Conservation (phyloP, 2,113 vertebrate genomes). For the Ochotona princeps region DNA sequence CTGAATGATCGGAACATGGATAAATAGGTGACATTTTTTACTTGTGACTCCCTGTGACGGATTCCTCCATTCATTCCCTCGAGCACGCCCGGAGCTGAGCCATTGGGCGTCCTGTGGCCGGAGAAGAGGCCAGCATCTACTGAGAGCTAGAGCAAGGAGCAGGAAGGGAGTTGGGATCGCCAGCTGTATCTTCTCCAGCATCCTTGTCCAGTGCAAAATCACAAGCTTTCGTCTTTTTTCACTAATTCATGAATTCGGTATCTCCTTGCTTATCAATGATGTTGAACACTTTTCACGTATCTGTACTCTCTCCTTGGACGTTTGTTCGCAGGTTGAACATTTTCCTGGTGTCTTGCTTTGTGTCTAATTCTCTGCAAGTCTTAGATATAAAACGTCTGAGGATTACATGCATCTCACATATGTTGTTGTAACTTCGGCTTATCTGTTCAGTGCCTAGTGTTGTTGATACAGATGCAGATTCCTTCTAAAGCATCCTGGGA, state of each 20-base stretch:
- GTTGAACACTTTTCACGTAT: neutral
- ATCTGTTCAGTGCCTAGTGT: neutral
- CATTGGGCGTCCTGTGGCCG: too few relatives aligned
- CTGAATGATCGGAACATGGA: neutral
- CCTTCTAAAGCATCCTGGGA: too few relatives aligned
- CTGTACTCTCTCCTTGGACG: neutral
- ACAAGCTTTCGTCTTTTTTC: neutral
- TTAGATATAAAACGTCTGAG: neutral
- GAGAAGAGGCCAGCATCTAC: neutral
- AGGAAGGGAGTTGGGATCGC: neutral
- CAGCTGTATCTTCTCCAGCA: neutral
- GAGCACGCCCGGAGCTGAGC: neutral
- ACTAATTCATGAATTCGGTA: neutral
- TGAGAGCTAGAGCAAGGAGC: neutral
- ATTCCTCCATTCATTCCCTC: neutral
- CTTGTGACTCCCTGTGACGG: neutral
- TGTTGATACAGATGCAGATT: neutral
- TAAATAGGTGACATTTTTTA: neutral
- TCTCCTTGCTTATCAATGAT: neutral
- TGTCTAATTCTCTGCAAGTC: neutral
- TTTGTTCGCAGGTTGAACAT: neutral
- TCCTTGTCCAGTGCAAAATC: neutral
- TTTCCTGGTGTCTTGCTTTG: neutral
- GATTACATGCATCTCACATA: neutral
- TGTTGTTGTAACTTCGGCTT: neutral